Percentiles rank a stretch among this genome's conserved stretches.
Conservation (phyloP, 2,113 vertebrate genomes). For the Sigmodon hispidus region DNA sequence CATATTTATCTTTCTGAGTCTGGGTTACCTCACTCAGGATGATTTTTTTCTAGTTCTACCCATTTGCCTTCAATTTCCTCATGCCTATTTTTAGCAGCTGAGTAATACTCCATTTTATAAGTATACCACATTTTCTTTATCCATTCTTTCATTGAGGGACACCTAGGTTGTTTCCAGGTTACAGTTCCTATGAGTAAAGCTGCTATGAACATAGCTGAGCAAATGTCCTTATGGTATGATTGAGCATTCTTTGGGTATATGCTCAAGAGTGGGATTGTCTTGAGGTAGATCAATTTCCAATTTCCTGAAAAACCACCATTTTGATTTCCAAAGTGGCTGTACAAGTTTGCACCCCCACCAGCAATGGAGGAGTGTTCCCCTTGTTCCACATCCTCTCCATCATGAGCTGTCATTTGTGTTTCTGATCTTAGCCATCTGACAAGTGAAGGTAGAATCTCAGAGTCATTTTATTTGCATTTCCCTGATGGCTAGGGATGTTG, state of each 20-base stretch:
- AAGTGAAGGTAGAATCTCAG: not conserved
- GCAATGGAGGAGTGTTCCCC: not conserved
- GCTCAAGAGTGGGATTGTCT: not conserved
- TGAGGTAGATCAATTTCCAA: not conserved
- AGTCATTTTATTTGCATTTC: not conserved
- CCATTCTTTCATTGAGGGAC: not conserved
- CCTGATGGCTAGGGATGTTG: not conserved
- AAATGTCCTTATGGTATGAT: not conserved
- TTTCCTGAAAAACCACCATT: not conserved
- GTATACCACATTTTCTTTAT: not conserved
- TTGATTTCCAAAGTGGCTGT: not conserved
- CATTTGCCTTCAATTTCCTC: not conserved
- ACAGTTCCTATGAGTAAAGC: not conserved
- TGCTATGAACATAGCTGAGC: not conserved
- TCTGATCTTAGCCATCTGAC: not conserved
- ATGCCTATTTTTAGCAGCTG: not conserved
- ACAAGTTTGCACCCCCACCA: not conserved
- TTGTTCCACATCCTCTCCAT: not conserved
- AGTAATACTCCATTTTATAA: not conserved
- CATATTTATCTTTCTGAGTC: not conserved
- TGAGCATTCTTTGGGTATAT: not conserved
- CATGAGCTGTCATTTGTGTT: not conserved
- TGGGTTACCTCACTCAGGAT: not conserved
- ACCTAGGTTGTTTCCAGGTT: not conserved
- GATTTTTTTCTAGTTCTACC: not conserved